Conservation (phyloP, 2,113 vertebrate genomes). For the Dasyurus viverrinus region DNA sequence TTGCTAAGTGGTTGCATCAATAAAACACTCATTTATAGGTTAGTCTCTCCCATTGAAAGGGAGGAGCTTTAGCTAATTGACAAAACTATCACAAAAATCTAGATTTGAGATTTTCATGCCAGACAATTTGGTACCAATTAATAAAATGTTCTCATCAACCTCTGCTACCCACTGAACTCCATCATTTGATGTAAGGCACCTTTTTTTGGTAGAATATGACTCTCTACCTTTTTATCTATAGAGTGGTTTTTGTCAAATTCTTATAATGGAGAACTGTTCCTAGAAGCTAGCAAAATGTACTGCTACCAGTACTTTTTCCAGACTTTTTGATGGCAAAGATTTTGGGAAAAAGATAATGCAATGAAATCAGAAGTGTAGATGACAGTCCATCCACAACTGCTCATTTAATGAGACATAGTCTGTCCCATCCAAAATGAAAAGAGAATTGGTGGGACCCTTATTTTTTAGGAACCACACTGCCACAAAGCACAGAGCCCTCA, state of each 20-base stretch:
- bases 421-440: background rate
- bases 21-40: background rate
- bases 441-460: background rate
- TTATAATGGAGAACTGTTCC: background rate
- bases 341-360: background rate
- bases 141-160: background rate
- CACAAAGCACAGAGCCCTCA: background rate
- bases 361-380: background rate
- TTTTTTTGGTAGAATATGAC: background rate
- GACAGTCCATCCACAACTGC: background rate
- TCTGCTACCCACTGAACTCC: background rate
- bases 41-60: background rate
- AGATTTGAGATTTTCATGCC: background rate
- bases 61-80: background rate
- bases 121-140: background rate
- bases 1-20: background rate
- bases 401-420: background rate
- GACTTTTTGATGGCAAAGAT: background rate
- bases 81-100: background rate
- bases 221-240: background rate
- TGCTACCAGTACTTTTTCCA: background rate
- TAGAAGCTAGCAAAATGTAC: background rate
- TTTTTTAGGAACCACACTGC: background rate
- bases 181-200: background rate
- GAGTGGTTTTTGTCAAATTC: background rate